Conservation (phyloP, 2,888 invertebrate genomes). For the Tenodera sinensis region DNA sequence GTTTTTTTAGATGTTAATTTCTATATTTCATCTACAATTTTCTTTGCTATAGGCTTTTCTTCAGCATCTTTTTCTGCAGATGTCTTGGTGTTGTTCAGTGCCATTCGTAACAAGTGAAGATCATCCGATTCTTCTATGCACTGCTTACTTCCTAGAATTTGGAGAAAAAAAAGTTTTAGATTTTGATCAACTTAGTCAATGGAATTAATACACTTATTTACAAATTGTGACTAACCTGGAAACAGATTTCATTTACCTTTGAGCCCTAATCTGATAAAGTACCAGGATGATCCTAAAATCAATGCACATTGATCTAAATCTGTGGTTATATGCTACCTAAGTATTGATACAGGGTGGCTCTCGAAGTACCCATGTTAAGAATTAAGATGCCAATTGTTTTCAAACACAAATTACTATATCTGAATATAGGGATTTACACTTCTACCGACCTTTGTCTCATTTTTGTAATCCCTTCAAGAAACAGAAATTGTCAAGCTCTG, state of each 20-base stretch:
- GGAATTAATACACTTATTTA: background rate
- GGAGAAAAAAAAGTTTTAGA: background rate
- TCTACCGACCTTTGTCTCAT: no score
- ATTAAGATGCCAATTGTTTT: no score
- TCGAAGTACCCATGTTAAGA: no score
- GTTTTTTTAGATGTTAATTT: background rate
- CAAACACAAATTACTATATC: no score
- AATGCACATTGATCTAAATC: no score
- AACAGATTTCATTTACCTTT: background rate
- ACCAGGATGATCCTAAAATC: no score
- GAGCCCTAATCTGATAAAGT: no score
- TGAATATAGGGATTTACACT: no score
- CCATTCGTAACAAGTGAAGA: slow-evolving; percentile 58
- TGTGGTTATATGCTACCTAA: no score
- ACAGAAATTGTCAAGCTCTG: no score
- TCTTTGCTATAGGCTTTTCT: background rate
- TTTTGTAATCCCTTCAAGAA: no score
- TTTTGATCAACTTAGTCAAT: background rate
- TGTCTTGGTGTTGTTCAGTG: slow-evolving; percentile 34
- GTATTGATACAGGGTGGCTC: no score
- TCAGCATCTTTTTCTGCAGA: background rate
- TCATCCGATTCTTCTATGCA: slow-evolving; percentile 56
- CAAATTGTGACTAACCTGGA: background rate
- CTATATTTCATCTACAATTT: slow-evolving; percentile 1
- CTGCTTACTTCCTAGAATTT: slow-evolving; percentile 59